Evolutionary conservation across 2,888 invertebrate genomes (phyloP), one percentile per base, ranked within the genome.

Genomic region (Coelinius sp.): DNA sequence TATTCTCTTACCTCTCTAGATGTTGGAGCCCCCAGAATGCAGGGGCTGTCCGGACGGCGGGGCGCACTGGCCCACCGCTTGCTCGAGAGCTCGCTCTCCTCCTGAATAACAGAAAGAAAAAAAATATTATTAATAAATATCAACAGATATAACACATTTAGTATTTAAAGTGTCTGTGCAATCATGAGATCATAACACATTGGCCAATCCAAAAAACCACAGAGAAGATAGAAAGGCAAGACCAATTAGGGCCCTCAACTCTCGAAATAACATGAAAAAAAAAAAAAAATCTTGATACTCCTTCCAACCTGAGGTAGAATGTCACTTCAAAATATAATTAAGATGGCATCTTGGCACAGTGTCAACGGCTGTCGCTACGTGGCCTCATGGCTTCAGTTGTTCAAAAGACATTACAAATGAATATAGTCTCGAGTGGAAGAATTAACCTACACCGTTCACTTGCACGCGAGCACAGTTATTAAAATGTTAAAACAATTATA

Each of bases 61-160:
- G 89, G 91, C 91, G 90, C 91, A 88, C 88, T 90, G 88, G 88
- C 90, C 92, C 91, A 92, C 92, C 91, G 90, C 91, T 90, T 91
- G 91, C 90, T 92, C 92, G 89, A 88, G 87, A 90, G 88, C 89
- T 91, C 92, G 89, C 91, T 91, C 87, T 92, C 93, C 91, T 93
- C 93, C 93, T 93, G 89, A 10, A 91, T 91, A 82, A 89, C 88
- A 14, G 41, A 74, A 76, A 44, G 74, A 74, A 77, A 70, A 35
- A n/a, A n/a, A n/a, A n/a, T n/a, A n/a, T n/a, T n/a, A n/a, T n/a
- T n/a, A n/a, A n/a, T n/a, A n/a, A n/a, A n/a, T n/a, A n/a, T n/a
- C n/a, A n/a, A n/a, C n/a, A n/a, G n/a, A n/a, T n/a, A n/a, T n/a
- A n/a, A n/a, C n/a, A n/a, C n/a, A n/a, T n/a, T n/a, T n/a, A n/a